These are phyloP conservation scores for Psix sp. DNA, from an alignment of 1,140 invertebrate species.

Conservation along the genomic window DNA sequence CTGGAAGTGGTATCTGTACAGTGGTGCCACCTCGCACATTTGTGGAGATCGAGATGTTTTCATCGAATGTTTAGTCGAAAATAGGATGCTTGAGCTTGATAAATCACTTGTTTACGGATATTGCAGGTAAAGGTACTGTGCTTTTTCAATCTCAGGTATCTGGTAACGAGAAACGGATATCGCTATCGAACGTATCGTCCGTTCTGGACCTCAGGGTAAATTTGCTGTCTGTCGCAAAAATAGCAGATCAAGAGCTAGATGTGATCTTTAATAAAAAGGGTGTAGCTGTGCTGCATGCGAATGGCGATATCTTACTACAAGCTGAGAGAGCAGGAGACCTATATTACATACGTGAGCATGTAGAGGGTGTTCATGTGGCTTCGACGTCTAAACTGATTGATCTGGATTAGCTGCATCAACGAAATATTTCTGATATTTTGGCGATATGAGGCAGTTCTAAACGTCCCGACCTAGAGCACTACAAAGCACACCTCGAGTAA, in stretches of 20 bases:
- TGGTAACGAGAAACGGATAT: not conserved
- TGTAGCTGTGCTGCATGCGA: not conserved
- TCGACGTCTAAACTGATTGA: not conserved
- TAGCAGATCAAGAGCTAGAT: not conserved
- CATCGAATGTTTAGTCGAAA: not conserved
- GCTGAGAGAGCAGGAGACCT: not conserved
- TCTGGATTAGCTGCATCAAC: not conserved
- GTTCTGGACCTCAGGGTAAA: slow-evolving; percentile 1
- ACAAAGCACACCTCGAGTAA: no score
- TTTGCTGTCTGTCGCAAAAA: slow-evolving; percentile 3
- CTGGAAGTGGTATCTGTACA: not conserved
- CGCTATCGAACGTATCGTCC: slow-evolving; percentile 1
- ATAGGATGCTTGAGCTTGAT: not conserved
- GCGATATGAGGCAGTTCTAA: not conserved
- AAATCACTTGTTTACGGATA: not conserved
- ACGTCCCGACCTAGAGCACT: no score
- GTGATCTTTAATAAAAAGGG: not conserved
- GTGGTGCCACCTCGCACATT: not conserved
- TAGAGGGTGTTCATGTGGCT: not conserved
- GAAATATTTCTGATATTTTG: not conserved
- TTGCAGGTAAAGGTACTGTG: not conserved
- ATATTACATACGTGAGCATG: not conserved
- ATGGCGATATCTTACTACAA: not conserved
- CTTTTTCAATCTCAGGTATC: not conserved
- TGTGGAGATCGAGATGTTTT: not conserved